phyloP scores from a whole-genome alignment of 2,113 vertebrate species.

The Microcebus ravelobensis region DNA sequence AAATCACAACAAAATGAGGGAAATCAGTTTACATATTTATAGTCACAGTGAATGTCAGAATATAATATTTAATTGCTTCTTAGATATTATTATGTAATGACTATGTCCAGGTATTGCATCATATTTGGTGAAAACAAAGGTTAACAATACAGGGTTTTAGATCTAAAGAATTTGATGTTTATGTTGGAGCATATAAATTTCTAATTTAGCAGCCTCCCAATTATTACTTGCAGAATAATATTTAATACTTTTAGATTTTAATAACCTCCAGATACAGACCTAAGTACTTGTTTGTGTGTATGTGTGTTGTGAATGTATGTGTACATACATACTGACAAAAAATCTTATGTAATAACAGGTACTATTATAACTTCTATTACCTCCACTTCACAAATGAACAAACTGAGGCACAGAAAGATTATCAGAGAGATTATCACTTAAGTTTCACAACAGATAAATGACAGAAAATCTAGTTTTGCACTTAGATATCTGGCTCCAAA shows the following conservation, averaged over 20 bases:
- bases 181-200: not conserved
- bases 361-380: not conserved
- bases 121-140: not conserved
- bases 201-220: not conserved
- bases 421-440: not conserved
- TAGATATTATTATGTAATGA: not conserved
- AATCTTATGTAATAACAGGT: not conserved
- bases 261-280: not conserved
- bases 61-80: not conserved
- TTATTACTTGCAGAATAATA: not conserved
- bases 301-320: not conserved
- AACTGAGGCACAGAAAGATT: not conserved
- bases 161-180: not conserved
- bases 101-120: not conserved
- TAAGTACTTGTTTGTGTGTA: not conserved
- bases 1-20: not conserved
- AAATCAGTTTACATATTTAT: not conserved
- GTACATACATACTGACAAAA: not conserved
- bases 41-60: not conserved
- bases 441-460: not conserved
- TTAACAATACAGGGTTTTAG: not conserved
- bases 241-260: not conserved
- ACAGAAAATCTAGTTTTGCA: not conserved
- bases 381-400: not conserved
- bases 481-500: not conserved